Evolutionary conservation across 2,888 invertebrate species (phyloP).

Genomic region (Rhimphoctona megacephalus): DNA sequence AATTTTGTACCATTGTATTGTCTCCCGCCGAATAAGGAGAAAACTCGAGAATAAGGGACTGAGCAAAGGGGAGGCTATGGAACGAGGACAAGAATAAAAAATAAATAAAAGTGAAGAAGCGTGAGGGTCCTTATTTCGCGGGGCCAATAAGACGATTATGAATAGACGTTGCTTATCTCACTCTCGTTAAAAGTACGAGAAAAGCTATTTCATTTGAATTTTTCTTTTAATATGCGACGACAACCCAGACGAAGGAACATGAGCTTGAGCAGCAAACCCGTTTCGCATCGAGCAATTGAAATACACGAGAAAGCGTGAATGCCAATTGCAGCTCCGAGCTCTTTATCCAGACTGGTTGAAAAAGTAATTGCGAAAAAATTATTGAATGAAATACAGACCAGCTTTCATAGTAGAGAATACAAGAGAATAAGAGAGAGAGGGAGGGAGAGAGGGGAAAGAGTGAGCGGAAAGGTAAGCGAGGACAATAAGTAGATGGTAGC

Average conservation of each 20-base stretch:
- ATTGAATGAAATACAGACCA: conserved; percentile 59
- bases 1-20: conserved; percentile 60
- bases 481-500: conserved; percentile 43
- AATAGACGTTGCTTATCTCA: conserved; percentile 63
- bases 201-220: conserved; percentile 60
- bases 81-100: background rate
- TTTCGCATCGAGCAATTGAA: conserved; percentile 58
- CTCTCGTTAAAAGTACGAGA: conserved; percentile 52
- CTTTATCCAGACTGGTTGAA: conserved; percentile 44
- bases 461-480: conserved; percentile 6
- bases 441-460: background rate
- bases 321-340: conserved; percentile 54
- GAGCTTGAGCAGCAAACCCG: conserved; percentile 66
- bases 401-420: conserved; percentile 6
- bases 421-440: background rate
- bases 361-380: conserved; percentile 68
- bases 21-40: background rate
- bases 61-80: background rate
- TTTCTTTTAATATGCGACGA: conserved; percentile 34
- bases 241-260: background rate
- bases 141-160: conserved; percentile 66
- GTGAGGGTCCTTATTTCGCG: conserved; percentile 32
- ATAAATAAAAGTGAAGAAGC: conserved; percentile 27
- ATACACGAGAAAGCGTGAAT: conserved; percentile 56
- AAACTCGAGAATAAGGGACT: background rate